Base-by-base conservation (phyloP, 1,140 invertebrate genomes). In the Pissodes strobi region DNA sequence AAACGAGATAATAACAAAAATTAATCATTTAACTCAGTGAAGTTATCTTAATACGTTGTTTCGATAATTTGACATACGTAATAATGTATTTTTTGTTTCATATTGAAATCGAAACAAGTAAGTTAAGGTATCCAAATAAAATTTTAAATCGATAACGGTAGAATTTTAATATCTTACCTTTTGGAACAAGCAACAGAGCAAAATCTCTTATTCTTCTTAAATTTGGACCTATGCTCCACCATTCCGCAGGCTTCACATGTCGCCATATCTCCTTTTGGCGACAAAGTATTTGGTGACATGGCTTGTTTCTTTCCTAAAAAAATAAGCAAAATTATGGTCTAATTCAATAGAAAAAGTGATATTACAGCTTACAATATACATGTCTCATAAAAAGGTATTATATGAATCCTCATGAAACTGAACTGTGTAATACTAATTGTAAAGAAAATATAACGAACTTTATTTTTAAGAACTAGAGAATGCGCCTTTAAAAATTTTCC, bases 171-270 rank as follows among this genome's bases (percentile, higher is more conserved):
- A 5, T 9, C 21, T 18, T 69, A 84, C 78, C 83, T 84, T 76
- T 91, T 91, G 6, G 88, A 85, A 78, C 90, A 92, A n/a, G 83
- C 78, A 8, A 86, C 82, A 1, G 90, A 91, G 72, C 92, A 94
- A 70, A 91, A 94, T 41, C 89, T 79, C 73, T 92, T 92, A 30
- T 86, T 84, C 58, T 90, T 90, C 67, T 88, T 88, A 59, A 91
- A 86, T 71, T 90, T 92, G 0, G 84, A 78, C 52, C 84, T 85
- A 45, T 86, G 81, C 68, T 90, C 89, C 12, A 87, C 81, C 57
- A 87, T 91, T 30, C 90, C 88, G 75, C 92, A 94, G 38, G 84
- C 83, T 76, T 93, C 91, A 72, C 92, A 94, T 69, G 89, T 90
- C 0, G 81, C 83, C 69, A 83, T 78, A 56, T 87, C 84, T 69